A percentile compares a stretch with the other conserved stretches of the same genome.
phyloP scores from a whole-genome alignment of 2,888 invertebrate species.

The Caenorhabditis sp. region DNA sequence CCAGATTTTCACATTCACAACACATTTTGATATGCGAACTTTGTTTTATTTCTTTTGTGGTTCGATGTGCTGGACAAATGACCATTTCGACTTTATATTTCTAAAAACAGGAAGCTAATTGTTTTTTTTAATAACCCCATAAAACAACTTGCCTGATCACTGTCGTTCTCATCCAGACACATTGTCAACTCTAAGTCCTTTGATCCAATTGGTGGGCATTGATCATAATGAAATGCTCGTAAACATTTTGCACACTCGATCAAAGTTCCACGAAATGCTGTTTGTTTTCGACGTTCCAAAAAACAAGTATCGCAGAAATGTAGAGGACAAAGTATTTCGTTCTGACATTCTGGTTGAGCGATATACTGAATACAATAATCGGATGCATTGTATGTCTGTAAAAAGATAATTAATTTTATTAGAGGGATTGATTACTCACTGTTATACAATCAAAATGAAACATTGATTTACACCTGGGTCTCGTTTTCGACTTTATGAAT shows the following conservation, averaged over 20 bases:
- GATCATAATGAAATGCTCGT: conserved; percentile 13
- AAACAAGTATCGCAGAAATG: conserved; percentile 22
- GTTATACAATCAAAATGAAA: conserved; percentile 3
- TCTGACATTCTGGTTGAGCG: conserved; percentile 17
- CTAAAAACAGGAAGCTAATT: not conserved
- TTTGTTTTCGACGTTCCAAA: conserved; percentile 10
- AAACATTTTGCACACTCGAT: conserved; percentile 19
- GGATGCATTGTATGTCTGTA: conserved; percentile 22
- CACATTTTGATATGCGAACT: not conserved
- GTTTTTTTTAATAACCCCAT: too few relatives aligned
- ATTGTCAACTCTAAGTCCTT: conserved; percentile 5
- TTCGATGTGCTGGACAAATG: conserved; percentile 5
- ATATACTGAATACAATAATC: conserved; percentile 9
- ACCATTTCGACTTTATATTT: conserved; percentile 3
- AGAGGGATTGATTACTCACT: too few relatives aligned
- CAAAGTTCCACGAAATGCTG: conserved; percentile 8
- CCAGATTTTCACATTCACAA: conserved; percentile 7
- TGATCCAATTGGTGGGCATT: conserved; percentile 10
- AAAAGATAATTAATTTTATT: not conserved
- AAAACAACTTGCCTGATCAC: too few relatives aligned
- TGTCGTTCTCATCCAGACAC: not conserved
- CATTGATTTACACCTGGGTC: not conserved
- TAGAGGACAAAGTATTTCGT: conserved; percentile 16
- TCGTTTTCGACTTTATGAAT: not conserved
- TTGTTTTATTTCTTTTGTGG: not conserved